A percentile compares a stretch with the other conserved stretches of the same genome.
Evolutionary conservation across 2,797 vertebrate genomes (phyloP).

Genomic region (Amniataba percoides): DNA sequence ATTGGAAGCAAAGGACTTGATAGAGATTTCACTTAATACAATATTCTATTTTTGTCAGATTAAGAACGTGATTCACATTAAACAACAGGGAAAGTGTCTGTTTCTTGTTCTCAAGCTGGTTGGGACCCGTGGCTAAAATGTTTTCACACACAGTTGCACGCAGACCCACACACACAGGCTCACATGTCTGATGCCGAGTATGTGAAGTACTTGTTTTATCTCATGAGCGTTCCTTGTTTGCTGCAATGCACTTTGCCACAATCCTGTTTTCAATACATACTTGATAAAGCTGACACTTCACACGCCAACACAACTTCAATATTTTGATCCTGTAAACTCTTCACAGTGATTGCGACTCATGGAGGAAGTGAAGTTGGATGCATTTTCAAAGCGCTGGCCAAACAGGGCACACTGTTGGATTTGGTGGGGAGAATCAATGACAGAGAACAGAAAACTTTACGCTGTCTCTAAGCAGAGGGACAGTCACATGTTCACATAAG

Average conservation of each 20-base stretch:
- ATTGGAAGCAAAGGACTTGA: background rate
- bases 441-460: constrained; percentile 17
- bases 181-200: background rate
- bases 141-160: background rate
- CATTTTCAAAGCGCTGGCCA: constrained; percentile 25
- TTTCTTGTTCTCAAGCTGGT: constrained; percentile 10
- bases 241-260: background rate
- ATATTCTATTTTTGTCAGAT: constrained; percentile 6
- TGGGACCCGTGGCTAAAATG: constrained; percentile 10
- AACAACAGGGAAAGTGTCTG: background rate
- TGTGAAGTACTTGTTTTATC: constrained; percentile 27
- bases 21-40: background rate
- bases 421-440: constrained; percentile 29
- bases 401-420: constrained; percentile 15
- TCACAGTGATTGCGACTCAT: background rate
- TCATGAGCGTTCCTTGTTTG: constrained; percentile 9
- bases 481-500: background rate
- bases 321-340: constrained; percentile 2
- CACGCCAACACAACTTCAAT: background rate
- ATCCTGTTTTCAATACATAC: background rate
- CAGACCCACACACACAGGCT: background rate
- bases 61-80: background rate
- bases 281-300: constrained; percentile 14
- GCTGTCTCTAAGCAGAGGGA: constrained; percentile 21
- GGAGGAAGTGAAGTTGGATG: constrained; percentile 11